Evolutionary conservation across 2,888 invertebrate genomes (phyloP).

Genomic region (Chromoteleia sp.): DNA sequence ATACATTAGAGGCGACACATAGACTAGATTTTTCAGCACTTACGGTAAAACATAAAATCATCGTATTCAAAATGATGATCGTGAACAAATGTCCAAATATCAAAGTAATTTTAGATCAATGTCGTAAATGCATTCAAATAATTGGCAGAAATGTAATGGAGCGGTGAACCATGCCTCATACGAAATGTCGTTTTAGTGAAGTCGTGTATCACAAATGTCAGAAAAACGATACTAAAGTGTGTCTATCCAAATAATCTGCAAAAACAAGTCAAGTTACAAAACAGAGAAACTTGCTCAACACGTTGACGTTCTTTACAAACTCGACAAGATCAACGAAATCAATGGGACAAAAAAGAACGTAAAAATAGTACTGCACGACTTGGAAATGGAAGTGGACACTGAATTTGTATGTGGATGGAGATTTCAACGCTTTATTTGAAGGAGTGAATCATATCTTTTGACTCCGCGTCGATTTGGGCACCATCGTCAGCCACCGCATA

Average conservation of each 20-base stretch:
- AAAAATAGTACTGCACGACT: constrained; percentile 19
- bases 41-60: not conserved
- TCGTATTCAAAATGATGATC: not conserved
- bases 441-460: no score
- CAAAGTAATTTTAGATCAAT: no score
- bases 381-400: constrained; percentile 52
- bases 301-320: constrained; percentile 5
- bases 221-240: not conserved
- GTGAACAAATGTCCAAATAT: no score
- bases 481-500: no score
- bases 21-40: constrained; percentile 9
- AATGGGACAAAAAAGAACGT: constrained; percentile 23
- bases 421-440: no score
- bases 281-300: not conserved
- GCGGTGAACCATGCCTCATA: not conserved
- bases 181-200: constrained; percentile 4
- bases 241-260: not conserved
- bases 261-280: not conserved
- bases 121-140: no score
- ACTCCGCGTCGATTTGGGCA: no score
- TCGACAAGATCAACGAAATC: constrained; percentile 19
- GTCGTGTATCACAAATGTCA: not conserved
- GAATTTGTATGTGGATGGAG: no score
- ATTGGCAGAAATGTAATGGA: no score
- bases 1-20: constrained; percentile 51